phyloP scores from a whole-genome alignment of 1,140 invertebrate genomes.

The Neodiprion virginianus region DNA sequence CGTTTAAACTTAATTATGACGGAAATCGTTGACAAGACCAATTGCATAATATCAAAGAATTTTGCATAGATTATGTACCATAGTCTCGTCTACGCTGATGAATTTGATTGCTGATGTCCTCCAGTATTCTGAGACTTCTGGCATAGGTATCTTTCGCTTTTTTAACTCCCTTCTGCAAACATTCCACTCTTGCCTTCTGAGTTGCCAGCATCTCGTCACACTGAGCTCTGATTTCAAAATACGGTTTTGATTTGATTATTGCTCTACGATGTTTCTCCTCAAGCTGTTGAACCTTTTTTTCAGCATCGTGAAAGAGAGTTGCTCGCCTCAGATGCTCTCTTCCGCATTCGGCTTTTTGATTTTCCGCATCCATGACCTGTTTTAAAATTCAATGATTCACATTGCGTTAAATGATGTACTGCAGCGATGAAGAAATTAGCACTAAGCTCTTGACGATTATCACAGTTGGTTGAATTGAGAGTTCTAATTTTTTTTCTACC shows the following conservation, averaged over 20 bases:
- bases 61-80: slow-evolving; percentile 34
- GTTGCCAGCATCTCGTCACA: slow-evolving; percentile 87
- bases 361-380: slow-evolving; percentile 94
- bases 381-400: slow-evolving; percentile 23
- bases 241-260: slow-evolving; percentile 86
- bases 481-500: too few relatives aligned
- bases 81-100: slow-evolving; percentile 73
- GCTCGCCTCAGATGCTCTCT: slow-evolving; percentile 84
- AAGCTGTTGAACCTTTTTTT: slow-evolving; percentile 77
- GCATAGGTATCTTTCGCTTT: slow-evolving; percentile 84
- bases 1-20: too few relatives aligned
- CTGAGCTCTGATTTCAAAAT: slow-evolving; percentile 89
- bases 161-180: slow-evolving; percentile 78
- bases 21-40: too few relatives aligned
- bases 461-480: too few relatives aligned
- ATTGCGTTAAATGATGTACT: background rate
- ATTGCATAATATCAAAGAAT: too few relatives aligned
- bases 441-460: too few relatives aligned
- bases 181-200: slow-evolving; percentile 84
- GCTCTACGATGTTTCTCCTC: slow-evolving; percentile 80
- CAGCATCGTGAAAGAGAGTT: slow-evolving; percentile 76
- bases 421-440: too few relatives aligned
- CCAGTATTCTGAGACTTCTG: slow-evolving; percentile 83
- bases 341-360: slow-evolving; percentile 85
- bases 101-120: slow-evolving; percentile 93